Evolutionary conservation across 2,797 vertebrate species (phyloP).

Genomic region (Onychomys torridus): DNA sequence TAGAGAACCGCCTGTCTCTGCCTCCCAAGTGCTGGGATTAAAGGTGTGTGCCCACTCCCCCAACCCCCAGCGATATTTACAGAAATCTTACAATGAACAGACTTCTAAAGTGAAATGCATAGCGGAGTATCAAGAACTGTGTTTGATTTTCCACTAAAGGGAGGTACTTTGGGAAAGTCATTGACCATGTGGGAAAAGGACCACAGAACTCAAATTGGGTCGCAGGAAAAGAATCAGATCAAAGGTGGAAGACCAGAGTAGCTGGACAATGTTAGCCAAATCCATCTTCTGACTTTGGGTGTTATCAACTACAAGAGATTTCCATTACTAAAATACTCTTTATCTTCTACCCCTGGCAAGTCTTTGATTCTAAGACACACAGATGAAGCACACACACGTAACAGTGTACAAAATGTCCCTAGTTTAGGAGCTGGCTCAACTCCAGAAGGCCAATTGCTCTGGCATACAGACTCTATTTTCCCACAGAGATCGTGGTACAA

Average conservation of each 20-base stretch:
- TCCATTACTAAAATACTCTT: slow-evolving; percentile 42
- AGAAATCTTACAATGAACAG: slow-evolving; percentile 46
- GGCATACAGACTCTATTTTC: slow-evolving; percentile 75
- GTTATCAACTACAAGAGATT: slow-evolving; percentile 45
- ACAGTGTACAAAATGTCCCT: slow-evolving; percentile 70
- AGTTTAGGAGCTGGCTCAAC: slow-evolving; percentile 69
- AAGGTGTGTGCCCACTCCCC: no score
- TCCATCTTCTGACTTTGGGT: slow-evolving; percentile 21
- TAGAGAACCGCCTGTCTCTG: no score
- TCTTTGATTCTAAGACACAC: slow-evolving; percentile 60
- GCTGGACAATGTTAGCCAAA: neutral
- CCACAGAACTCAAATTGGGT: neutral
- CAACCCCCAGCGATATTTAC: slow-evolving; percentile 8
- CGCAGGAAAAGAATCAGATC: neutral
- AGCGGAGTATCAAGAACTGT: slow-evolving; percentile 48
- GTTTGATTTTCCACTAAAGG: slow-evolving; percentile 37
- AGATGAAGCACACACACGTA: slow-evolving; percentile 61
- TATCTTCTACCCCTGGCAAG: slow-evolving; percentile 54
- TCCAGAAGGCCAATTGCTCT: slow-evolving; percentile 80
- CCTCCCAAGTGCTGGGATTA: no score
- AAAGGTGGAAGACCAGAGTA: neutral
- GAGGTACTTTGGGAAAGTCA: slow-evolving; percentile 1
- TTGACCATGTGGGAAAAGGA: neutral
- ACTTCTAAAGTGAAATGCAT: slow-evolving; percentile 56
- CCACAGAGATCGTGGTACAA: slow-evolving; percentile 70